Percentiles rank a stretch among this genome's conserved stretches.
Evolutionary conservation across 2,797 vertebrate species (phyloP).

Genomic region (Oceanodroma leucorhoa): DNA sequence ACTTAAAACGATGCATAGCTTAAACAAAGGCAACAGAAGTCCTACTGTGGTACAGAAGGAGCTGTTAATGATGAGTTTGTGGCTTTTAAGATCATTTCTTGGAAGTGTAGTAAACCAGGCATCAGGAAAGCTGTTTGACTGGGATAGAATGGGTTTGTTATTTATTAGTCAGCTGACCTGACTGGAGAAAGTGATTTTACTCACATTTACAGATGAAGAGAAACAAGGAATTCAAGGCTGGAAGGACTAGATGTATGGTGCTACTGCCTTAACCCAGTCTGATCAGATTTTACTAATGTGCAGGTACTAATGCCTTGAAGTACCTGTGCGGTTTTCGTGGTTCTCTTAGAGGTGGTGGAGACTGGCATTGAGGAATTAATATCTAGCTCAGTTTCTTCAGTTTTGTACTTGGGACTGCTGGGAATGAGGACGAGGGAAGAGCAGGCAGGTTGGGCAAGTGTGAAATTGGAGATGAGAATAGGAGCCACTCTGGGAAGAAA

Average conservation of each 20-base stretch:
- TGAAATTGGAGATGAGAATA: not conserved
- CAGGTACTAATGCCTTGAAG: not conserved
- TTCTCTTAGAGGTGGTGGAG: not conserved
- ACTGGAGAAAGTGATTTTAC: not conserved
- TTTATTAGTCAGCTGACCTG: not conserved
- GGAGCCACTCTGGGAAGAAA: not conserved
- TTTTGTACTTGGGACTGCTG: not conserved
- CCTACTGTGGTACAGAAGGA: not conserved
- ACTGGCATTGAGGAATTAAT: not conserved
- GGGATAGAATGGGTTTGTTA: not conserved
- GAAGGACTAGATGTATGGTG: not conserved
- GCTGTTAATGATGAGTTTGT: not conserved
- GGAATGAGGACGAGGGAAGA: not conserved
- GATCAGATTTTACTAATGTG: not conserved
- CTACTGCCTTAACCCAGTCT: not conserved
- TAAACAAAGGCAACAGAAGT: not conserved
- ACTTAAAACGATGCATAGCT: accelerated
- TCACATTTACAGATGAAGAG: not conserved
- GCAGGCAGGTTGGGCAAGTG: not conserved
- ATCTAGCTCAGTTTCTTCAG: not conserved
- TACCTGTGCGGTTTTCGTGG: accelerated
- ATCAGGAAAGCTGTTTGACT: not conserved
- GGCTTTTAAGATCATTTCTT: not conserved
- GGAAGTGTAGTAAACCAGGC: not conserved
- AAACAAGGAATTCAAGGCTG: not conserved